These are phyloP conservation scores for Sphecodes monilicornis DNA, from an alignment of 2,888 invertebrate genomes.

Conservation along the genomic window DNA sequence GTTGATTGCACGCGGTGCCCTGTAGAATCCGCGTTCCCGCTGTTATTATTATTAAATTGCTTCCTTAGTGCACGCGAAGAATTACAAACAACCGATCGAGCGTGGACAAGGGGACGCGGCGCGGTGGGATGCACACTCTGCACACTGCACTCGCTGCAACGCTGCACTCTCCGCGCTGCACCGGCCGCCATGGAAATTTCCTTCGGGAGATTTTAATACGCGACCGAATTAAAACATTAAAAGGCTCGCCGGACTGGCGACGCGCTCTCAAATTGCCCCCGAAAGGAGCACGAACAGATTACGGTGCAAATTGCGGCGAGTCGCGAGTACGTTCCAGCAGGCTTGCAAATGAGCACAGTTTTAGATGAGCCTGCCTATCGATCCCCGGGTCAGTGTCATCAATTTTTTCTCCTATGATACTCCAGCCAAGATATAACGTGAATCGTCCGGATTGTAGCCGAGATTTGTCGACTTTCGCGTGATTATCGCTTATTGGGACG, in stretches of 20 bases:
- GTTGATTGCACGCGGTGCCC: slow-evolving; percentile 36
- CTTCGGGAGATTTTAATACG: slow-evolving; percentile 46
- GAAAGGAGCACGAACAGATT: slow-evolving; percentile 31
- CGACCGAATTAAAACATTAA: slow-evolving; percentile 50
- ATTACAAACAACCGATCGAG: slow-evolving; percentile 58
- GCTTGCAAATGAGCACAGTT: slow-evolving; percentile 15
- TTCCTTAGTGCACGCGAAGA: slow-evolving; percentile 59
- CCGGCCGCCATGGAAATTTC: slow-evolving; percentile 13
- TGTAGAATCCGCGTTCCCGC: slow-evolving; percentile 37
- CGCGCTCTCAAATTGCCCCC: slow-evolving; percentile 21
- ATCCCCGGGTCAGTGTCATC: slow-evolving; percentile 10
- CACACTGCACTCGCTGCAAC: background rate
- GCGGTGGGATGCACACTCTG: background rate
- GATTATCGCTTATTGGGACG: background rate
- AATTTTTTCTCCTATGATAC: background rate
- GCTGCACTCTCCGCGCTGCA: background rate
- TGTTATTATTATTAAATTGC: slow-evolving; percentile 65
- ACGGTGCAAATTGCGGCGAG: slow-evolving; percentile 39
- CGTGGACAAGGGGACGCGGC: slow-evolving; percentile 8
- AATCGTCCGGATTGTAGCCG: background rate
- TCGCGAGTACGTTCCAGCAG: slow-evolving; percentile 2
- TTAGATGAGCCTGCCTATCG: slow-evolving; percentile 16
- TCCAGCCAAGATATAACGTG: background rate
- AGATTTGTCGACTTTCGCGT: background rate
- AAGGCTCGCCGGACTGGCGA: background rate